A percentile compares a stretch with the other conserved stretches of the same genome.
Conservation (phyloP, 2,888 invertebrate species). For the Ennomos fuscantarius region DNA sequence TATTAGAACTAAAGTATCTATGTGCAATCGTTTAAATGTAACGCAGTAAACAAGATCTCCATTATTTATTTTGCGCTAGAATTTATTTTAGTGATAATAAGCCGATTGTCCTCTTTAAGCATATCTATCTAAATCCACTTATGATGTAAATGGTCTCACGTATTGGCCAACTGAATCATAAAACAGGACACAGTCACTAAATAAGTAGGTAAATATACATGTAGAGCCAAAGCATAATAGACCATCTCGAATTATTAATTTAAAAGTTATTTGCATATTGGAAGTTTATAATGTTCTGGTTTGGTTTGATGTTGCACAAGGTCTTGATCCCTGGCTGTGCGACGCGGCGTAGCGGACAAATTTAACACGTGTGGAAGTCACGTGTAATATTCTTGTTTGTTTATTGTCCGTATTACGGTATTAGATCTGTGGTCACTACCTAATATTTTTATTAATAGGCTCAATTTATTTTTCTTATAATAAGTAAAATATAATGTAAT, state of each 20-base stretch:
- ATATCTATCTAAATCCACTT: neutral
- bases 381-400: conserved; percentile 12
- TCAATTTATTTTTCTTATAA: no score
- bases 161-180: conserved; percentile 5
- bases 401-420: no score
- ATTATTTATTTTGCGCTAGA: neutral
- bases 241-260: conserved; percentile 6
- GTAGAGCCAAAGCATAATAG: no score
- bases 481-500: no score
- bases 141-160: neutral
- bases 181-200: conserved; percentile 9
- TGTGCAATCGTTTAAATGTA: neutral
- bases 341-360: conserved; percentile 3
- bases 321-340: conserved; percentile 17
- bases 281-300: conserved; percentile 9
- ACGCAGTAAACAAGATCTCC: neutral
- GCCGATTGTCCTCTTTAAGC: no score
- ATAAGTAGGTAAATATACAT: no score
- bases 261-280: neutral
- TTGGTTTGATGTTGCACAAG: conserved; percentile 18
- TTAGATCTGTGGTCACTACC: no score
- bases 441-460: no score
- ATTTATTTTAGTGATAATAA: no score
- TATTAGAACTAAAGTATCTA: neutral
- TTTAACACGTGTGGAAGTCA: conserved; percentile 12